Evolutionary conservation across 2,113 vertebrate genomes (phyloP).

Genomic region (Equus przewalskii): DNA sequence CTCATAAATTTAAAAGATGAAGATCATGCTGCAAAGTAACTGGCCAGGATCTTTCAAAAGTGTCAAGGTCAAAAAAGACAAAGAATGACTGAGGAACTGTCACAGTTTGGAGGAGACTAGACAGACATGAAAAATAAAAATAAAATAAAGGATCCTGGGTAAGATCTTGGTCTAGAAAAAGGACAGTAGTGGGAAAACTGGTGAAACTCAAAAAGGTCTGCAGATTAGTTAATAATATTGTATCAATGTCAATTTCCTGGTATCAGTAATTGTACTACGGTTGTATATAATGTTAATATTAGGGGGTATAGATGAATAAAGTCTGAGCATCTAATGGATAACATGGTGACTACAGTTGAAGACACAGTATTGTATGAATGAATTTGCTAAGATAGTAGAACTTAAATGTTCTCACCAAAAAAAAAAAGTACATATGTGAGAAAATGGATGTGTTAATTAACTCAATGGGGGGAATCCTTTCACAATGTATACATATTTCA

Average conservation of each 20-base stretch:
- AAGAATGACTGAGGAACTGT: background rate
- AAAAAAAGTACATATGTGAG: background rate
- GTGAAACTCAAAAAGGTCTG: background rate
- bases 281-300: background rate
- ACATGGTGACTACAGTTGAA: background rate
- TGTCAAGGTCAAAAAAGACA: background rate
- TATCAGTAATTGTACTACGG: background rate
- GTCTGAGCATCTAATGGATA: background rate
- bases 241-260: background rate
- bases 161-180: background rate
- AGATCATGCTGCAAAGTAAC: background rate
- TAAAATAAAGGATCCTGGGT: background rate
- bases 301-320: background rate
- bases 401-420: background rate
- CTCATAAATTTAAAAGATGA: background rate
- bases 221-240: background rate
- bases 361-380: background rate
- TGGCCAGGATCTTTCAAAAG: background rate
- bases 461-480: background rate
- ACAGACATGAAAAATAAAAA: constrained; percentile 57
- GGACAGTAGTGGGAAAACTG: background rate
- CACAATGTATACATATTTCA: background rate
- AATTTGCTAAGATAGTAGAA: background rate
- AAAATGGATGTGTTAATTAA: background rate
- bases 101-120: background rate